Conservation (phyloP, 2,797 vertebrate species). For the Lepidocolaptes lacrymiger region DNA sequence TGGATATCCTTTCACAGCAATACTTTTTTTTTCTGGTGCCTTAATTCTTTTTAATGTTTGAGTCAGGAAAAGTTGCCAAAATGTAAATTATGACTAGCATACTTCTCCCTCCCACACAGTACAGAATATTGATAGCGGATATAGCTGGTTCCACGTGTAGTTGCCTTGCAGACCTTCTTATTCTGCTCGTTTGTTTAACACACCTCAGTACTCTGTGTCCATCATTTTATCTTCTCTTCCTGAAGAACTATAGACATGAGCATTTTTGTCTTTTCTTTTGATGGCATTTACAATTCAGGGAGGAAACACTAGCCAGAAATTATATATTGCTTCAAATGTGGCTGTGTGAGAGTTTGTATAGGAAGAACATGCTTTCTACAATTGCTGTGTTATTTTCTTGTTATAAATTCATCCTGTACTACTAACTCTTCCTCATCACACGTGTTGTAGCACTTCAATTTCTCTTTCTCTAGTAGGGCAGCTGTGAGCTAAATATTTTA, state of each 20-base stretch:
- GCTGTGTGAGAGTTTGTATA: neutral
- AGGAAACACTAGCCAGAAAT: neutral
- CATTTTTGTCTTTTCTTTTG: neutral
- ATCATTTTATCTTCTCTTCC: neutral
- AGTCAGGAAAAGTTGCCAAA: neutral
- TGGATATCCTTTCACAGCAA: neutral
- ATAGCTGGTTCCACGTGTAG: neutral
- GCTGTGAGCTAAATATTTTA: slow-evolving; percentile 31
- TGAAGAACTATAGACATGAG: neutral
- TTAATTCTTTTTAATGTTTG: neutral
- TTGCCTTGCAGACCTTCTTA: neutral
- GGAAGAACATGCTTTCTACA: neutral
- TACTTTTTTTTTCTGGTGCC: neutral
- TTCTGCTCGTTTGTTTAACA: neutral
- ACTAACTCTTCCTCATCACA: neutral
- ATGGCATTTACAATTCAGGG: neutral
- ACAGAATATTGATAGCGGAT: neutral
- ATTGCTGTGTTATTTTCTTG: neutral
- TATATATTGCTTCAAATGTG: neutral
- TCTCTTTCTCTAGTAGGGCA: neutral
- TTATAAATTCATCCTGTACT: neutral
- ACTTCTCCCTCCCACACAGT: neutral
- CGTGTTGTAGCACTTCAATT: neutral
- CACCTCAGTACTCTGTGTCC: neutral
- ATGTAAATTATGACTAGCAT: neutral